Evolutionary conservation across 2,888 invertebrate genomes (phyloP), one percentile per base, ranked within the genome.

Genomic region (Lepidocyrtinus sp.): DNA sequence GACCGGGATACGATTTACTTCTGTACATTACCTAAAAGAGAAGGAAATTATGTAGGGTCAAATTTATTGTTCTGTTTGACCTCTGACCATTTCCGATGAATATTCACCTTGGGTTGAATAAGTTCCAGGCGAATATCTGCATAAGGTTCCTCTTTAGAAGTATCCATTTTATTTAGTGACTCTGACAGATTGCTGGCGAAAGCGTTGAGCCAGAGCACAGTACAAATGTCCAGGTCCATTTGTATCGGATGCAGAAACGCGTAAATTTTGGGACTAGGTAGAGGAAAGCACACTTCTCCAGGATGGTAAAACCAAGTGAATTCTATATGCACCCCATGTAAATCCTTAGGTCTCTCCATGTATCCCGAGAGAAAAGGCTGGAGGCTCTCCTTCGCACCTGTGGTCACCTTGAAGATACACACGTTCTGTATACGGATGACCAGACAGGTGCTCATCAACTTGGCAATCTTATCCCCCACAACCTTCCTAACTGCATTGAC

Each of bases 221-320:
- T 98, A 82, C 93, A 92, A 74, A 94, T 91, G 89, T 99, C 98
- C 88, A 98, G 93, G 65, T 93, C 92, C 61, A 98, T 90, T 87
- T 95, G 93, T 70, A 98, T 91, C 0, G 99, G 99, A 89, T 97
- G 97, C 26, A 98, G 89, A 88, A 97, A 95, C 15, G 95, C 93
- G 89, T 95, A 98, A 86, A 97, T 91, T 88, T 97, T 97, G 17
- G 98, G 95, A 61, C 97, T 93, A 46, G 99, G 99, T 85, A 98
- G 98, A 87, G 96, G 96, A 90, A 96, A 96, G 87, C 94, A 93
- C 76, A 94, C 92, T 87, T 96, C 96, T 62, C 95, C 96, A 0
- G 98, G 97, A 88, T 98, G 98, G 88, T 98, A 99, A 89, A 96
- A 99, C 88, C 96, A 96, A 0, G 97, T 97, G 85, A 97, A 94